phyloP scores from a whole-genome alignment of 2,113 vertebrate genomes.

The Marmota flaviventris region DNA sequence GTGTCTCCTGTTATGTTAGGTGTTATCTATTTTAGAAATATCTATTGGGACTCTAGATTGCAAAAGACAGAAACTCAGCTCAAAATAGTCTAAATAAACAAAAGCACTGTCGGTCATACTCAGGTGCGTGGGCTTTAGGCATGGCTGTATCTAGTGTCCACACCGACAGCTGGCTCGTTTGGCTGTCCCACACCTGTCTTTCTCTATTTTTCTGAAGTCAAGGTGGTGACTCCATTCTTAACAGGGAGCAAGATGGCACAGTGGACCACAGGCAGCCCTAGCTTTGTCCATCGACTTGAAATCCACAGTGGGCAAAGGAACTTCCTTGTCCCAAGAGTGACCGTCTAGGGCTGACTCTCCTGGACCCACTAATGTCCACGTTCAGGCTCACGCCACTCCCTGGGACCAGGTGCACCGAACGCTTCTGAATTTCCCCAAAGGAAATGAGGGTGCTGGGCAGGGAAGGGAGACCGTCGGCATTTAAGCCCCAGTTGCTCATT shows the following conservation, averaged over 20 bases:
- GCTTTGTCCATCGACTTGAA: not conserved
- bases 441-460: rapidly evolving
- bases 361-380: not conserved
- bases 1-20: not conserved
- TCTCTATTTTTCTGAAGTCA: not conserved
- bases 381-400: not conserved
- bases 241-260: not conserved
- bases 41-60: not conserved
- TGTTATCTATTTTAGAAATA: not conserved
- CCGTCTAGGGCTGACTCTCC: not conserved
- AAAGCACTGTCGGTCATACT: not conserved
- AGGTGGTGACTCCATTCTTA: not conserved
- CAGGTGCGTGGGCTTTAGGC: not conserved
- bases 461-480: too few species aligned
- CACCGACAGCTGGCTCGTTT: not conserved
- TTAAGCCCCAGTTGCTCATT: too few species aligned
- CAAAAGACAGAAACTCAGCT: not conserved
- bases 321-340: not conserved
- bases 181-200: not conserved
- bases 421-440: not conserved
- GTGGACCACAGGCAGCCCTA: not conserved
- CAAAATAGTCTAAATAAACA: not conserved
- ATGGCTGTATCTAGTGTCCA: not conserved
- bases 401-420: not conserved
- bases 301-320: not conserved